phyloP scores from a whole-genome alignment of 2,113 vertebrate species.

The Aramus guarauna region DNA sequence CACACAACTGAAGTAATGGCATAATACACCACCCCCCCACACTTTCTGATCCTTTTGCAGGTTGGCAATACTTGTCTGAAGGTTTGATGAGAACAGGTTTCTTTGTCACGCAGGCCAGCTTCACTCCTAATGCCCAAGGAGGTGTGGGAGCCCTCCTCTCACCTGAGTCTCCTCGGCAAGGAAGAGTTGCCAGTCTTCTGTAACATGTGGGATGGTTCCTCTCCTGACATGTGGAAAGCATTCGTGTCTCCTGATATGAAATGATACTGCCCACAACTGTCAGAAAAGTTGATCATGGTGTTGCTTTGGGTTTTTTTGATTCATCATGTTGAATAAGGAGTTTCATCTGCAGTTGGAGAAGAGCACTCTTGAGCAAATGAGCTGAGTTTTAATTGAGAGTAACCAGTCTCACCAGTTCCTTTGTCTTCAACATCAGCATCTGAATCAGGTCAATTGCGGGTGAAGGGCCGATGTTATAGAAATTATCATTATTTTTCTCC shows the following conservation, averaged over 20 bases:
- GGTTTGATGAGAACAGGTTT: neutral
- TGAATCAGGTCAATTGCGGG: neutral
- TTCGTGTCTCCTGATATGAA: rapidly evolving
- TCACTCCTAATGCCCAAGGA: neutral
- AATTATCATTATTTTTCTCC: neutral
- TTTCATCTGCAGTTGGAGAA: neutral
- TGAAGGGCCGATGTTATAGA: neutral
- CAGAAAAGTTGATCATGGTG: neutral
- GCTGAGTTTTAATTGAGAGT: neutral
- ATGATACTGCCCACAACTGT: neutral
- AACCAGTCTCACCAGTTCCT: neutral
- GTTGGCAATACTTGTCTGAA: neutral
- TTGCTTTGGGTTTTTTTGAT: neutral
- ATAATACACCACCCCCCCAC: neutral
- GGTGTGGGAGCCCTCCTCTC: rapidly evolving
- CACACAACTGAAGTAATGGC: neutral
- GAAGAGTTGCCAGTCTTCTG: neutral
- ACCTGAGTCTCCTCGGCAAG: rapidly evolving
- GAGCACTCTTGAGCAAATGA: neutral
- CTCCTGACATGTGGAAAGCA: neutral
- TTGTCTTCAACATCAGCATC: neutral
- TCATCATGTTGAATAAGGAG: neutral
- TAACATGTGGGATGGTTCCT: rapidly evolving
- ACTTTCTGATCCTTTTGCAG: neutral
- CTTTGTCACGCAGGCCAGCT: neutral